These are phyloP conservation scores for Pomacea maculata DNA, from an alignment of 1,140 invertebrate genomes.

Conservation along the genomic window DNA sequence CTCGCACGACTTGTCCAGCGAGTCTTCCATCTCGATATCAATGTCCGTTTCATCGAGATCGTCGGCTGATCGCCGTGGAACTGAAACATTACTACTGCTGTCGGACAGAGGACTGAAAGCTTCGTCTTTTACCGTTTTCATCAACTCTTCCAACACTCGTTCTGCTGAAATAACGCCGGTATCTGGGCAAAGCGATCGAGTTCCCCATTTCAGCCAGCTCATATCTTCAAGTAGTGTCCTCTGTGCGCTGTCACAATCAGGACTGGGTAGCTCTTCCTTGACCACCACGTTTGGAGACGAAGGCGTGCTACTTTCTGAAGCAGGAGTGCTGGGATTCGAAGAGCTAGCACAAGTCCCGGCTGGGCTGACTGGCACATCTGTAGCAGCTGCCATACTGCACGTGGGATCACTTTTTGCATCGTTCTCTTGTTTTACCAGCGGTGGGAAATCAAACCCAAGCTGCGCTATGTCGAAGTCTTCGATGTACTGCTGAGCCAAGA, in stretches of 20 bases:
- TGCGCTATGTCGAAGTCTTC: constrained; percentile 56
- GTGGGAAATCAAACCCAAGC: constrained; percentile 47
- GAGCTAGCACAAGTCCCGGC: constrained; percentile 29
- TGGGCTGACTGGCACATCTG: constrained; percentile 21
- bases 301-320: constrained; percentile 15
- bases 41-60: constrained; percentile 21
- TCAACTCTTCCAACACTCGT: constrained; percentile 22
- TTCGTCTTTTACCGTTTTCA: constrained; percentile 26
- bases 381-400: constrained; percentile 25
- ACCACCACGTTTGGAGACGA: constrained; percentile 22
- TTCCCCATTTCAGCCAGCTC: constrained; percentile 24
- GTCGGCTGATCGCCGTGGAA: constrained; percentile 12
- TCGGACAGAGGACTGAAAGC: constrained; percentile 19
- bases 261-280: constrained; percentile 26
- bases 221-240: constrained; percentile 30
- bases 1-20: constrained; percentile 18
- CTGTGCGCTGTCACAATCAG: constrained; percentile 22
- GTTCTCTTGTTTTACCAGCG: constrained; percentile 43
- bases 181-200: constrained; percentile 19
- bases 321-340: constrained; percentile 23
- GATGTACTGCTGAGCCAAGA: constrained; percentile 57
- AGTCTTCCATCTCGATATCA: constrained; percentile 20
- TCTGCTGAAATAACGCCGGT: constrained; percentile 23
- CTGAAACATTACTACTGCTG: constrained; percentile 21
- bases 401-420: constrained; percentile 17